Evolutionary conservation across 2,797 vertebrate genomes (phyloP).

Genomic region (Sphenodon punctatus): DNA sequence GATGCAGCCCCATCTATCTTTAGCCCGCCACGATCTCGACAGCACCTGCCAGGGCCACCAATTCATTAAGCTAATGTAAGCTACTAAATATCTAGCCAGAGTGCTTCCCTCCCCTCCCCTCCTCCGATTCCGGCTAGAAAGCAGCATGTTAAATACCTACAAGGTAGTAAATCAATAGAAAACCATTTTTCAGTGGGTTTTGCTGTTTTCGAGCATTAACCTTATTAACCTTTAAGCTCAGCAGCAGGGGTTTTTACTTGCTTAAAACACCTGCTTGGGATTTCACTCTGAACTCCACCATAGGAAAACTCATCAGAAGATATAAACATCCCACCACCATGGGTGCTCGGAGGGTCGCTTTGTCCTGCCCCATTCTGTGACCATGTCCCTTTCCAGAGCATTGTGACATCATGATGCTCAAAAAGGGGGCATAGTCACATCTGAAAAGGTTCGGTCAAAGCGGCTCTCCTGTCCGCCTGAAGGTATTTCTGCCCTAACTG

Average conservation of each 20-base stretch:
- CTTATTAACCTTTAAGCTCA: slow-evolving; percentile 54
- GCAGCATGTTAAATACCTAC: slow-evolving; percentile 17
- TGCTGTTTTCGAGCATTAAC: slow-evolving; percentile 44
- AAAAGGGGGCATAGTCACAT: too few species aligned
- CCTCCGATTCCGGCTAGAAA: not conserved
- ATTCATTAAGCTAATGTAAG: slow-evolving; percentile 35
- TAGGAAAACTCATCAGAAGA: accelerated
- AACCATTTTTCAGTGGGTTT: slow-evolving; percentile 57
- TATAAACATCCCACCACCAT: not conserved
- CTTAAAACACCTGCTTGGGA: not conserved
- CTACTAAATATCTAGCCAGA: not conserved
- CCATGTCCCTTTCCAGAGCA: accelerated
- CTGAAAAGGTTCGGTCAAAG: too few species aligned
- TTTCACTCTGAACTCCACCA: not conserved
- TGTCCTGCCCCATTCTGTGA: too few species aligned
- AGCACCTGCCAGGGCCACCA: slow-evolving; percentile 24
- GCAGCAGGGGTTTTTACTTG: slow-evolving; percentile 5
- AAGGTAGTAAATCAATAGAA: slow-evolving; percentile 37
- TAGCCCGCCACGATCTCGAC: slow-evolving; percentile 1
- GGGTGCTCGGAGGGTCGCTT: too few species aligned
- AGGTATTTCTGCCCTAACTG: too few species aligned
- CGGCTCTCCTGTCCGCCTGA: too few species aligned
- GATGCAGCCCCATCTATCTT: slow-evolving; percentile 36
- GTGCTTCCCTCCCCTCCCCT: not conserved
- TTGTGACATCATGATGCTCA: too few species aligned